A percentile compares a stretch with the other conserved stretches of the same genome.
phyloP scores from a whole-genome alignment of 2,797 vertebrate genomes.

The Ciconia nigra region DNA sequence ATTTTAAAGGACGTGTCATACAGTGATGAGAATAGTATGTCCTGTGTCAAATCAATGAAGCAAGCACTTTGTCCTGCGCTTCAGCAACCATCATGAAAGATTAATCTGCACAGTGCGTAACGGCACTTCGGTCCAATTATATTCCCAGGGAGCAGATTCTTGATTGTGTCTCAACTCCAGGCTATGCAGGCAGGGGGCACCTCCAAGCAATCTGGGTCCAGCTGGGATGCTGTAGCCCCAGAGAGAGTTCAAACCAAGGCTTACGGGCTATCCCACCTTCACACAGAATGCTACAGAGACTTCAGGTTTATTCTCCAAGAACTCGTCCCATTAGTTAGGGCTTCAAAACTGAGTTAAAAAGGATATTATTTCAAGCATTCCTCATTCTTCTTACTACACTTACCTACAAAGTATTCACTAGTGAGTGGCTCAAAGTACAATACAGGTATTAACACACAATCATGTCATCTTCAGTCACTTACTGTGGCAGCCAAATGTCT shows the following conservation, averaged over 20 bases:
- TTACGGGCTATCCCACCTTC: not conserved
- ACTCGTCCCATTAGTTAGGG: not conserved
- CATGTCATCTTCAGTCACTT: not conserved
- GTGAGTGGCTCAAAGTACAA: not conserved
- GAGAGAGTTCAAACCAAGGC: not conserved
- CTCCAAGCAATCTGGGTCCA: not conserved
- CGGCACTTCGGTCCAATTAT: not conserved
- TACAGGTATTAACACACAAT: not conserved
- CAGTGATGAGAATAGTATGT: conserved; percentile 28
- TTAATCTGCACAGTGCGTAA: not conserved
- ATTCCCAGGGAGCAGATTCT: conserved; percentile 9
- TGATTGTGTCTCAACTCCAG: not conserved
- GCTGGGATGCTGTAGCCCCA: not conserved
- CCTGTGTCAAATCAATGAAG: conserved; percentile 55
- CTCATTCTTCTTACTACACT: not conserved
- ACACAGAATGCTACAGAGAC: not conserved
- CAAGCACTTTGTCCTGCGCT: not conserved
- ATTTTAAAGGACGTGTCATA: conserved; percentile 24
- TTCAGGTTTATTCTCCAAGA: not conserved
- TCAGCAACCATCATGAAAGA: conserved; percentile 18
- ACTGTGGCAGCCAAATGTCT: not conserved
- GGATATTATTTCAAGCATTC: not conserved
- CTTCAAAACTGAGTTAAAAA: not conserved
- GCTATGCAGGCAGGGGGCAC: not conserved
- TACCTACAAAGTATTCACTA: not conserved